Conservation (phyloP, 2,888 invertebrate species). For the Lapara coniferarum region DNA sequence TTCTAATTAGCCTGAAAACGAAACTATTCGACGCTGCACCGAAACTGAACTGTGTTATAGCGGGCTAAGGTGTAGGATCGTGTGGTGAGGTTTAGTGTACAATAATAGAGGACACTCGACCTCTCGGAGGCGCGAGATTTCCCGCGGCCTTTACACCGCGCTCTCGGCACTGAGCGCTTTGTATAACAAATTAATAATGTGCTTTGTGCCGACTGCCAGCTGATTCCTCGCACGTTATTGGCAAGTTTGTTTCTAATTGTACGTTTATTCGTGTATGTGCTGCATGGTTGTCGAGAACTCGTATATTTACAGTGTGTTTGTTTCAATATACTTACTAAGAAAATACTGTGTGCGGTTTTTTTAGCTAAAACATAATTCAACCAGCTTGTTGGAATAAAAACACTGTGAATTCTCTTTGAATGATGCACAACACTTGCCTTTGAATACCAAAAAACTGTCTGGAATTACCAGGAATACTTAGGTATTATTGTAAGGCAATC, state of each 20-base stretch:
- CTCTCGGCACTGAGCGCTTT: constrained; percentile 42
- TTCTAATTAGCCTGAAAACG: constrained; percentile 80
- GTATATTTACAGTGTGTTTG: no score
- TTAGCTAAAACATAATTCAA: no score
- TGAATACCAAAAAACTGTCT: no score
- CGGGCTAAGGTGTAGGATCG: constrained; percentile 47
- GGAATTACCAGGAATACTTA: no score
- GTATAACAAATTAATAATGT: constrained; percentile 44
- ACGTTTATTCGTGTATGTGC: neutral
- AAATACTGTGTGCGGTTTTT: no score
- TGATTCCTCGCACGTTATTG: neutral
- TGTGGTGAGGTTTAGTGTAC: constrained; percentile 33
- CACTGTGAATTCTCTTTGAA: no score
- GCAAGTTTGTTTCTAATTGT: neutral
- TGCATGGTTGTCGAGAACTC: no score
- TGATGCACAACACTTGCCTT: no score
- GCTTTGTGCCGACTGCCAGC: constrained; percentile 7
- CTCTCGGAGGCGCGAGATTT: constrained; percentile 67
- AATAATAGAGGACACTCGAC: constrained; percentile 79
- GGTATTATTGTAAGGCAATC: no score
- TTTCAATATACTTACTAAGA: no score
- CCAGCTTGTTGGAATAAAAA: no score
- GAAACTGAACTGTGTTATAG: constrained; percentile 45
- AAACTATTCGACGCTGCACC: constrained; percentile 44
- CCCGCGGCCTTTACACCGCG: constrained; percentile 52